phyloP scores from a whole-genome alignment of 2,797 vertebrate species.

The Phrynocephalus guinanensis region DNA sequence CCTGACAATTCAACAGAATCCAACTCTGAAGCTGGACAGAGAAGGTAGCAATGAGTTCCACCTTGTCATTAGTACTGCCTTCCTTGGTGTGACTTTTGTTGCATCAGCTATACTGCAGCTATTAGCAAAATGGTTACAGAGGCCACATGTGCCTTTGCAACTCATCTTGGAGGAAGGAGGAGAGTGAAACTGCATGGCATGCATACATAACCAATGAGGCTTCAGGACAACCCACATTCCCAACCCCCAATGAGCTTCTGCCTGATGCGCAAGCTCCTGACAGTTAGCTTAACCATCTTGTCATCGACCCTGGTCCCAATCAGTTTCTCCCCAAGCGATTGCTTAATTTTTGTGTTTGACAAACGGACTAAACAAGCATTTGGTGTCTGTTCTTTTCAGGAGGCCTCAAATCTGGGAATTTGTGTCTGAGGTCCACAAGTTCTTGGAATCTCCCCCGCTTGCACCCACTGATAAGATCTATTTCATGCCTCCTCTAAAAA shows the following conservation, averaged over 20 bases:
- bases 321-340: background rate
- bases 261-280: background rate
- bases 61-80: background rate
- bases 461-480: conserved; percentile 6
- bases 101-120: background rate
- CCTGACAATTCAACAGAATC: background rate
- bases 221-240: background rate
- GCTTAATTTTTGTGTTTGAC: conserved; percentile 18
- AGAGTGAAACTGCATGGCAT: background rate
- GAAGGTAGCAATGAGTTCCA: background rate
- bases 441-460: background rate
- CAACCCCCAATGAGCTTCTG: background rate
- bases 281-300: conserved; percentile 18
- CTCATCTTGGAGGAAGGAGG: background rate
- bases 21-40: background rate
- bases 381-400: background rate
- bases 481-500: background rate
- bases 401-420: conserved; percentile 12
- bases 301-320: conserved; percentile 5
- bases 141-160: background rate
- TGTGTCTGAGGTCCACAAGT: background rate
- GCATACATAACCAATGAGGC: background rate
- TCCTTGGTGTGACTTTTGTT: background rate
- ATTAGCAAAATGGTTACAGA: background rate
- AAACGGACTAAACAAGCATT: background rate